Evolutionary conservation across 2,888 invertebrate genomes (phyloP), one percentile per base, ranked within the genome.

Genomic region (Boloria selene): DNA sequence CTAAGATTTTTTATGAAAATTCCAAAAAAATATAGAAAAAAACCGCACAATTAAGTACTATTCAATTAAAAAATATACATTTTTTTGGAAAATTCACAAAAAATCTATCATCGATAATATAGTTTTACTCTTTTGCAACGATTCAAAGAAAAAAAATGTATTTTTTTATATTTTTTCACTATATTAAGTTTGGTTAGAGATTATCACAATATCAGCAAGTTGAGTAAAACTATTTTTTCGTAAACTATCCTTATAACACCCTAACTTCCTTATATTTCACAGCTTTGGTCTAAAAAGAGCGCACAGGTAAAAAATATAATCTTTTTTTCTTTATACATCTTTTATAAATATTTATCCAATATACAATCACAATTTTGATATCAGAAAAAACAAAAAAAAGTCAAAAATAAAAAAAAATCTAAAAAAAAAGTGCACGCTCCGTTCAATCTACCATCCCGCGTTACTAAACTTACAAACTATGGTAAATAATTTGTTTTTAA

Each of bases 251-350:
- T 52, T 50, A 38, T 17, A 47, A 22, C 22, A 31, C 54, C 60
- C 56, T 56, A 61, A 63, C 59, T 61, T 53, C 56, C 56, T 68
- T 68, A 80, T 78, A 81, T 82, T 82, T 88, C 89, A 89, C 91
- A 90, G 88, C 91, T 91, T 91, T 91, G 91, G 91, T 91, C 89
- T 90, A 79, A 81, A 80, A 80, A 85, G 89, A 85, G 86, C 87
- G 87, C 80, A 82, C 79, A 58, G 61, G 64, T 77, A 77, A 76
- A 80, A 80, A 78, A 80, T 79, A 79, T 79, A 79, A 74, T 69
- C 70, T 71, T 77, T 75, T 70, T 73, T 67, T 70, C 75, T 73
- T 16, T 49, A 74, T 75, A 75, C 70, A 55, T 72, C 68, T 67
- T 67, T 67, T 73, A 73, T 73, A 74, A 75, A 75, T 74, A 75